Conservation (phyloP, 2,113 vertebrate species). For the Mesocricetus auratus region DNA sequence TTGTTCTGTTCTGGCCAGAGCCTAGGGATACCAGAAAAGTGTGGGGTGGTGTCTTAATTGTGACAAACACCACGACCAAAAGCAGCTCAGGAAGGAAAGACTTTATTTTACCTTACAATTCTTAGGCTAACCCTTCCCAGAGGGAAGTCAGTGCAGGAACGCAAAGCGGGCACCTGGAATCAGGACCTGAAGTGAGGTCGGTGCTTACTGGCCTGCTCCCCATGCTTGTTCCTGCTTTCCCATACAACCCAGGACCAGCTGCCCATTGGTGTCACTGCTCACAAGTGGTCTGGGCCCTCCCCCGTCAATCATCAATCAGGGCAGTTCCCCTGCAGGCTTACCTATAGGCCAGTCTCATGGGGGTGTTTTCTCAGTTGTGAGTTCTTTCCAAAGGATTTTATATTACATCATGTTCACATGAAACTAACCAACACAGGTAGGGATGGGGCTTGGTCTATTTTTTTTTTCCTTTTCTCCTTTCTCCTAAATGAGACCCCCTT, state of each 20-base stretch:
- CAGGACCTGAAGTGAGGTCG: not conserved
- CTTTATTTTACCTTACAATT: no score
- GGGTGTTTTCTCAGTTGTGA: not conserved
- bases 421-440: not conserved
- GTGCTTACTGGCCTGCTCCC: not conserved
- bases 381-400: not conserved
- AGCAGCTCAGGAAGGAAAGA: not conserved
- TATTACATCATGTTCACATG: not conserved
- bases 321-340: not conserved
- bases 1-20: not conserved
- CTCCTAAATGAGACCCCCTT: not conserved
- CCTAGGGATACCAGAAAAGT: not conserved
- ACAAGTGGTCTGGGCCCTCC: not conserved
- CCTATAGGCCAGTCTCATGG: not conserved
- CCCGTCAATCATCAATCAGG: not conserved
- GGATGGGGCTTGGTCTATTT: not conserved
- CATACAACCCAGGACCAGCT: not conserved
- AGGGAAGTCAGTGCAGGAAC: not conserved
- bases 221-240: not conserved
- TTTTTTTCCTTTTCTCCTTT: not conserved
- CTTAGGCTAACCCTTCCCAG: not conserved
- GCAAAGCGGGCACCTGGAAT: not conserved
- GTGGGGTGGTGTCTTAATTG: not conserved
- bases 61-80: not conserved
- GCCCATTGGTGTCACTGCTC: no score